Evolutionary conservation across 2,797 vertebrate genomes (phyloP).

Genomic region (Falco berigora): DNA sequence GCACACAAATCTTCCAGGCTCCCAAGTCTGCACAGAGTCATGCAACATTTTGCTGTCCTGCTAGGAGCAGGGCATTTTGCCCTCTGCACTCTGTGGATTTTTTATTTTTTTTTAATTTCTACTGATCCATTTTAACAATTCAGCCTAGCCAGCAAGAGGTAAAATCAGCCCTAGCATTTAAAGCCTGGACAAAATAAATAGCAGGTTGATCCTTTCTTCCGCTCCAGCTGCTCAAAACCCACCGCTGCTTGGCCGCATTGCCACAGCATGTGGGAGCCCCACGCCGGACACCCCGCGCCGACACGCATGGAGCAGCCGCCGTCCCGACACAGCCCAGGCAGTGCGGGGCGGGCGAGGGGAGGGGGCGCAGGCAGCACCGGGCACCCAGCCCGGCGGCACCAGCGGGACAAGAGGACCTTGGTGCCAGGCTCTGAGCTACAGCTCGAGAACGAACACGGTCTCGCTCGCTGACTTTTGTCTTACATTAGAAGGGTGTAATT

Average conservation of each 20-base stretch:
- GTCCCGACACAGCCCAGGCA: rapidly evolving
- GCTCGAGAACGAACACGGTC: not conserved
- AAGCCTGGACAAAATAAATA: not conserved
- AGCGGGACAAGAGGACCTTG: not conserved
- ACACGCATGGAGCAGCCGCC: rapidly evolving
- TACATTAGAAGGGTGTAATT: constrained; percentile 30
- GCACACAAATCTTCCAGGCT: not conserved
- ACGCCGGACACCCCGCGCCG: rapidly evolving
- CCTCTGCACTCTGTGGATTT: not conserved
- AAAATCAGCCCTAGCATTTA: not conserved
- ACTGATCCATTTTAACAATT: not conserved
- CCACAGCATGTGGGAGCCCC: not conserved
- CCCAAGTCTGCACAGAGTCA: not conserved
- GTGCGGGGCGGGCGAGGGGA: not conserved
- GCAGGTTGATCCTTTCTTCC: not conserved
- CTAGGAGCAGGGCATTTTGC: not conserved
- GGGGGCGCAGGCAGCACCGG: not conserved
- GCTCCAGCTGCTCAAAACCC: not conserved
- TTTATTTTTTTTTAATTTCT: not conserved
- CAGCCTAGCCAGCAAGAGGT: not conserved
- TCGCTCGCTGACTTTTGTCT: not conserved
- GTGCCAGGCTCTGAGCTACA: not conserved
- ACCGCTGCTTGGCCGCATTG: not conserved
- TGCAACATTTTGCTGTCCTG: not conserved
- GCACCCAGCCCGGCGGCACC: not conserved